Percentiles rank a stretch among this genome's conserved stretches.
Evolutionary conservation across 2,888 invertebrate genomes (phyloP).

Genomic region (Brachycybe producta): DNA sequence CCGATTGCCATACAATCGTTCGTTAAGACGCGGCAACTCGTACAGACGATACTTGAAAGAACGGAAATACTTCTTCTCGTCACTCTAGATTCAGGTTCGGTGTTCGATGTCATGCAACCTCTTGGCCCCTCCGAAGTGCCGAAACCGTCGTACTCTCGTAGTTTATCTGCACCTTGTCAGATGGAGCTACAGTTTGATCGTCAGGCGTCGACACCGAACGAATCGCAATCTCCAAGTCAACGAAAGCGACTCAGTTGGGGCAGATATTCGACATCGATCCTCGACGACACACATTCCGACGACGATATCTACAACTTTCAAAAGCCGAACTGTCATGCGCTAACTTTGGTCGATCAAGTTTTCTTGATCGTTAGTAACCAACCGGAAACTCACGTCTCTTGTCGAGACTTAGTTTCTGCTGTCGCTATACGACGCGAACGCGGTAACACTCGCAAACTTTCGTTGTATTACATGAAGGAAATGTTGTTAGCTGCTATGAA

Average conservation of each 20-base stretch:
- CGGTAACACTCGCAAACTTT: slow-evolving; percentile 30
- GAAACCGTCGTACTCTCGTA: slow-evolving; percentile 26
- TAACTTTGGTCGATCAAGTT: slow-evolving; percentile 32
- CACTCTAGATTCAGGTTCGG: not conserved
- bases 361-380: slow-evolving; percentile 33
- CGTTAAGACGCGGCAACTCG: slow-evolving; percentile 8
- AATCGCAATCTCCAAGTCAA: not conserved
- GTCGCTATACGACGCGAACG: slow-evolving; percentile 30
- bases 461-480: slow-evolving; percentile 32
- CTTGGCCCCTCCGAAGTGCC: not conserved
- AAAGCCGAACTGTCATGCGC: slow-evolving; percentile 28
- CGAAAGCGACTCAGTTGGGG: slow-evolving; percentile 18
- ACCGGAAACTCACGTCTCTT: slow-evolving; percentile 33
- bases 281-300: slow-evolving; percentile 3
- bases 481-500: slow-evolving; percentile 30
- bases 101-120: not conserved
- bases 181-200: slow-evolving; percentile 20
- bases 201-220: not conserved
- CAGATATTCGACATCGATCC: slow-evolving; percentile 10
- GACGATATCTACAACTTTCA: slow-evolving; percentile 4
- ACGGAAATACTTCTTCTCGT: slow-evolving; percentile 10
- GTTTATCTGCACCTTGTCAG: slow-evolving; percentile 30
- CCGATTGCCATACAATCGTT: not conserved
- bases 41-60: slow-evolving; percentile 11
- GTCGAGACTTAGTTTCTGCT: slow-evolving; percentile 30